Conservation (phyloP, 2,888 invertebrate genomes). For the Amitus sp. region DNA sequence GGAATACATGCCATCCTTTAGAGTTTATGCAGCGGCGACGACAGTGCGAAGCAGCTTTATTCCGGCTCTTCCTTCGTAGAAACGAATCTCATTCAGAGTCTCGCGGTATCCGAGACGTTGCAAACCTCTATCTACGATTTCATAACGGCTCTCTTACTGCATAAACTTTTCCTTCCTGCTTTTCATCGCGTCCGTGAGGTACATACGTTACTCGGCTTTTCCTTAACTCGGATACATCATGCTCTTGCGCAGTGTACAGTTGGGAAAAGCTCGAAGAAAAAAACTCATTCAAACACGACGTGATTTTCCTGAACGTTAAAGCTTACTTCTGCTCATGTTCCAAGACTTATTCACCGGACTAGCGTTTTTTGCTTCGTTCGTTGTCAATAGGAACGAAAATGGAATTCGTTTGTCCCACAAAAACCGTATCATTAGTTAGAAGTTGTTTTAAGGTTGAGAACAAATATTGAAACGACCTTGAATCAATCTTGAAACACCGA, state of each 20-base stretch:
- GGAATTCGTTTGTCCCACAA: too few species aligned
- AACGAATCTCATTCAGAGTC: slow-evolving; percentile 33
- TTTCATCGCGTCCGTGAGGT: slow-evolving; percentile 35
- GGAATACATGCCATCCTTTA: too few species aligned
- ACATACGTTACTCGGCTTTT: slow-evolving; percentile 36
- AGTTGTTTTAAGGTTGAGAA: too few species aligned
- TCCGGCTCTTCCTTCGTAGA: slow-evolving; percentile 33
- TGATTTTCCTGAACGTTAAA: slow-evolving; percentile 23
- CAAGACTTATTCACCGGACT: too few species aligned
- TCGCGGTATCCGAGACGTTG: slow-evolving; percentile 17
- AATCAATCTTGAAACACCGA: too few species aligned
- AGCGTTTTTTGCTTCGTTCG: too few species aligned
- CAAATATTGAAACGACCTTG: too few species aligned
- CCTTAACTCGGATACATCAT: slow-evolving; percentile 35
- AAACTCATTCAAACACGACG: slow-evolving; percentile 36
- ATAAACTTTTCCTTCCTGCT: slow-evolving; percentile 39
- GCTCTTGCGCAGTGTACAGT: slow-evolving; percentile 29
- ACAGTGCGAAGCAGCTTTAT: slow-evolving; percentile 35
- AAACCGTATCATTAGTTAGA: too few species aligned
- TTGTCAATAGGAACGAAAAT: too few species aligned
- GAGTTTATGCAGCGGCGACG: slow-evolving; percentile 38
- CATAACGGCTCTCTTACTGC: slow-evolving; percentile 30
- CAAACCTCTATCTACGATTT: slow-evolving; percentile 30
- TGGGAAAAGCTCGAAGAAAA: slow-evolving; percentile 26
- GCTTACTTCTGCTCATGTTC: slow-evolving; percentile 19